Base-by-base conservation (phyloP, 2,797 vertebrate genomes). In the Pipistrellus nathusii region DNA sequence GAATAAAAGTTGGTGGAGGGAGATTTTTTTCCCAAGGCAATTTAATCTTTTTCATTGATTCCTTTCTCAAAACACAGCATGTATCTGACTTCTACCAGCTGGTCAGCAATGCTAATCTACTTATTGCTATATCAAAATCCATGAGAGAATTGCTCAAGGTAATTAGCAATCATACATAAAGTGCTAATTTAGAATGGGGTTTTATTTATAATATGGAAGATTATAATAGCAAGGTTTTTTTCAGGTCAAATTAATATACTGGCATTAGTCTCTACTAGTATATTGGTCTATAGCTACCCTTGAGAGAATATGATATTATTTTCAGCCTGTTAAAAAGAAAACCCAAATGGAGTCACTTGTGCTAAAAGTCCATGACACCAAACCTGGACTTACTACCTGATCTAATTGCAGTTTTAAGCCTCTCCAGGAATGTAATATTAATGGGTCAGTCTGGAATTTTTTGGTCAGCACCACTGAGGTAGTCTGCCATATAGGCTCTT, bases 241-340 rank as follows among this genome's bases (percentile, higher is more conserved):
- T 9, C 23, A 30, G 32, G 18, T 73, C 55, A 75, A 62, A 46
- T 32, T n/a, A 59, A 44, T 84, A 57, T 20, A 23, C 4, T 51
- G 64, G 20, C 13, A 83, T 87, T 72, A 87, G 9, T 38, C n/a
- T 73, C 12, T 77, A 55, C 21, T 55, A 55, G 53, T 55, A 17
- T 13, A 30, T 55, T 91, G 32, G 10, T 35, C 30, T 69, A 30
- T 27, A 46, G 17, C 23, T 88, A 80, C 8, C 7, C 57, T 89
- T 85, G 66, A 48, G 8, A 77, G 59, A 71, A 46, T 59, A 77
- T 69, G n/a, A 62, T 76, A 88, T 32, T 90, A 32, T 92, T 94
- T 53, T 32, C 5, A 55, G 69, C 27, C 13, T 55, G 21, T 25
- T 55, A 35, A 78, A 55, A 53, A 78, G n/a, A 55, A 78, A 55